Percentiles rank a stretch among this genome's conserved stretches.
Conservation (phyloP, 2,888 invertebrate species). For the Eupithecia inturbata region DNA sequence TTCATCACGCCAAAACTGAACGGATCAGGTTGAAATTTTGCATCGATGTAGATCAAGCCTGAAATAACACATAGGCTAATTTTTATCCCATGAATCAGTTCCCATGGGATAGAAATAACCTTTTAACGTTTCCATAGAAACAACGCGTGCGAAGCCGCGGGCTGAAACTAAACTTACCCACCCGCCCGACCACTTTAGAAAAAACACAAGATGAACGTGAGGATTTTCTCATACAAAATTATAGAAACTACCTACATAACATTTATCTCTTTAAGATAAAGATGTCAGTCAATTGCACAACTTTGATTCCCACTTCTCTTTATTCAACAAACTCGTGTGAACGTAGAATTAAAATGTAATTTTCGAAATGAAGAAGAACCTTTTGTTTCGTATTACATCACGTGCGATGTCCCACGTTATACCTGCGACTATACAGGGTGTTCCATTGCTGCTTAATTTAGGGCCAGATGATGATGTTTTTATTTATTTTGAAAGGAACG, state of each 20-base stretch:
- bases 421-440: not conserved
- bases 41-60: too few species aligned
- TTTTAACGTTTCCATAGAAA: too few species aligned
- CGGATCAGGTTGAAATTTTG: too few species aligned
- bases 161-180: too few species aligned
- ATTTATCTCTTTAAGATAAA: not conserved
- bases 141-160: too few species aligned
- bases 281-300: not conserved
- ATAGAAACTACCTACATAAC: not conserved
- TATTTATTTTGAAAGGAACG: too few species aligned
- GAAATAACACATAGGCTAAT: too few species aligned
- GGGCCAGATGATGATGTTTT: not conserved
- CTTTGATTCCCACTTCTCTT: not conserved
- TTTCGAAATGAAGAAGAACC: slow-evolving; percentile 18
- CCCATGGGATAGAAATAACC: too few species aligned
- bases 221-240: not conserved
- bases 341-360: not conserved
- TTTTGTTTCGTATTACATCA: slow-evolving; percentile 21
- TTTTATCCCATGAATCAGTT: too few species aligned
- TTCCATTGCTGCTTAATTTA: not conserved
- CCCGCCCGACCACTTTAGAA: not conserved
- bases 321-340: slow-evolving; percentile 4
- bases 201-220: not conserved
- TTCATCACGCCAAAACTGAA: too few species aligned
- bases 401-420: slow-evolving; percentile 6